Percentiles rank a stretch among this genome's conserved stretches.
Conservation (phyloP, 2,888 invertebrate species). For the Sturmia bella region DNA sequence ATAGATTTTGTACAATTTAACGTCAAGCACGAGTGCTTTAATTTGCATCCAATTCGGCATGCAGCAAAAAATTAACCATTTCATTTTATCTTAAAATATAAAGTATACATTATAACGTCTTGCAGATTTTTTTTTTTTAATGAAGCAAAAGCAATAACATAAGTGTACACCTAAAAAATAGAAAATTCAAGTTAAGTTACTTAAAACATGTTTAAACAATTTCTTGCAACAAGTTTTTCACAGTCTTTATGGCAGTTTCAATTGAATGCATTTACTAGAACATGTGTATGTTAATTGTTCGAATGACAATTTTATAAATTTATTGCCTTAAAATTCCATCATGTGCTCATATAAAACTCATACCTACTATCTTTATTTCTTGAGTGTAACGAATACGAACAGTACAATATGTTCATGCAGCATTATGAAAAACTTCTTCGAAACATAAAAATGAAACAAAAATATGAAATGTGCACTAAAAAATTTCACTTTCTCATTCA, state of each 20-base stretch:
- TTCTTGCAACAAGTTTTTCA: no score
- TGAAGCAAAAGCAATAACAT: constrained; percentile 18
- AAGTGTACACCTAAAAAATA: background rate
- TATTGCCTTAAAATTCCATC: no score
- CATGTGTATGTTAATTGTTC: no score
- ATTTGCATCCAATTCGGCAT: constrained; percentile 66
- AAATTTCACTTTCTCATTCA: constrained; percentile 66
- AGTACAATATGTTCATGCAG: background rate
- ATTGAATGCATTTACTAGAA: no score
- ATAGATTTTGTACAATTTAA: constrained; percentile 60
- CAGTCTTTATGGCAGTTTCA: no score
- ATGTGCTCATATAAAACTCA: no score
- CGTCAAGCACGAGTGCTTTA: constrained; percentile 68
- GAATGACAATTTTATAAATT: no score
- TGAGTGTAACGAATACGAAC: constrained; percentile 4
- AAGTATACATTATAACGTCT: constrained; percentile 28
- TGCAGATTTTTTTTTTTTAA: constrained; percentile 9
- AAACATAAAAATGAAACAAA: constrained; percentile 23
- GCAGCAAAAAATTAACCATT: constrained; percentile 46
- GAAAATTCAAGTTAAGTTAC: background rate
- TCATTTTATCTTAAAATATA: constrained; percentile 9
- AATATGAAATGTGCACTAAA: background rate
- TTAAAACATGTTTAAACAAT: background rate
- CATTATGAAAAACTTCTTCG: constrained; percentile 40
- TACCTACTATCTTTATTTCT: background rate